Evolutionary conservation across 2,113 vertebrate genomes (phyloP), one percentile per base, ranked within the genome.

Genomic region (Pogona vitticeps): DNA sequence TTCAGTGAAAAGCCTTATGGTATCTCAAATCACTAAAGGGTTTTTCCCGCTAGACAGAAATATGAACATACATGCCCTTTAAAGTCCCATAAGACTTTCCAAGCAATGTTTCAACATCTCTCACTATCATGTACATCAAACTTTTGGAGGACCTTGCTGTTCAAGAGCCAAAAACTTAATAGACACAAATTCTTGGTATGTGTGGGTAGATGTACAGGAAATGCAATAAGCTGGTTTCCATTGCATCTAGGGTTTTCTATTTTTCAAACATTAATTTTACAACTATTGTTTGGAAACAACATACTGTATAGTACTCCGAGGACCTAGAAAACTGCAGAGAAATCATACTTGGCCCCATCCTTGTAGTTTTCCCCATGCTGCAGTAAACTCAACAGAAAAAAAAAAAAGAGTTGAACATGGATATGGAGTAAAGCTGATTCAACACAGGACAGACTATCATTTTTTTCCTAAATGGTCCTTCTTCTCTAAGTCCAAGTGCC

Each of bases 231-330:
- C 52, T 65, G 36, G 0, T 88, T 93, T 78, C 72, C 88, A 89
- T 65, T 63, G 70, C 84, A 88, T 70, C 79, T n/a, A 56, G 71
- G 31, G 36, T 73, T 81, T 83, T 85, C 28, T 28, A 23, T 68
- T 81, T 80, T 91, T 70, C 67, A 36, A 77, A 0, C 1, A 40
- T 0, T 79, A 17, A 21, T 89, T 72, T 89, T 58, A 21, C 1
- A 40, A 3, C n/a, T 58, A 33, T 15, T 82, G 79, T 84, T 68
- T 84, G 23, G 84, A 61, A 86, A 76, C 80, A 91, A 79, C 80
- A 89, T 83, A n/a, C n/a, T n/a, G n/a, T n/a, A 31, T 23, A 12
- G 46, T 17, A 75, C 80, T 61, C 59, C 0, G 42, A 0, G 59
- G 2, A 33, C 0, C 36, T 61, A 81, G 88, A 78, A 82, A 65